phyloP scores from a whole-genome alignment of 2,113 vertebrate species.

The Trematocara macrostoma region DNA sequence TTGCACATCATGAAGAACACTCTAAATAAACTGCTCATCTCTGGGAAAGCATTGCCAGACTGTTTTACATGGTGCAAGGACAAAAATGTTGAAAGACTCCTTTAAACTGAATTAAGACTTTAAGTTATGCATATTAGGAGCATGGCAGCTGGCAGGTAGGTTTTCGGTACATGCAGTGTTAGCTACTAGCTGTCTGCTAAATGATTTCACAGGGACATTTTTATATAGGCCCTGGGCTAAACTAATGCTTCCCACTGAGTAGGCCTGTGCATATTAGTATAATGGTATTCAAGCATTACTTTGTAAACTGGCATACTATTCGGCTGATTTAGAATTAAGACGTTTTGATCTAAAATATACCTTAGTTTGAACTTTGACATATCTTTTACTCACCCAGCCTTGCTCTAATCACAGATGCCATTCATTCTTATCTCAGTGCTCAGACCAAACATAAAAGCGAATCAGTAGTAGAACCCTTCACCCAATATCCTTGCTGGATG shows the following conservation, averaged over 20 bases:
- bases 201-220: neutral
- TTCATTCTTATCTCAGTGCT: constrained; percentile 51
- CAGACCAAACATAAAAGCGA: constrained; percentile 58
- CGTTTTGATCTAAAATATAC: neutral
- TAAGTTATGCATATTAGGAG: neutral
- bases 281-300: neutral
- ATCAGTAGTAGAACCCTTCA: constrained; percentile 9
- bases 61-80: neutral
- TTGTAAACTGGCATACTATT: neutral
- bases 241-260: neutral
- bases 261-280: neutral
- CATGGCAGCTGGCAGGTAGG: neutral
- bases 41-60: neutral
- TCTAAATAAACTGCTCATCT: neutral
- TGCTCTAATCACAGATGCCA: neutral
- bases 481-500: constrained; percentile 36
- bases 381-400: neutral
- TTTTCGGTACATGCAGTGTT: neutral
- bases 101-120: neutral
- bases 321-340: neutral
- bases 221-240: neutral
- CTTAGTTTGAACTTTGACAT: constrained; percentile 31
- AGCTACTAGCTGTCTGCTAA: neutral
- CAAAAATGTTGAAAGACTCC: neutral
- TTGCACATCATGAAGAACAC: rapidly evolving